Conservation (phyloP, 2,888 invertebrate species). For the Pollenia labialis region DNA sequence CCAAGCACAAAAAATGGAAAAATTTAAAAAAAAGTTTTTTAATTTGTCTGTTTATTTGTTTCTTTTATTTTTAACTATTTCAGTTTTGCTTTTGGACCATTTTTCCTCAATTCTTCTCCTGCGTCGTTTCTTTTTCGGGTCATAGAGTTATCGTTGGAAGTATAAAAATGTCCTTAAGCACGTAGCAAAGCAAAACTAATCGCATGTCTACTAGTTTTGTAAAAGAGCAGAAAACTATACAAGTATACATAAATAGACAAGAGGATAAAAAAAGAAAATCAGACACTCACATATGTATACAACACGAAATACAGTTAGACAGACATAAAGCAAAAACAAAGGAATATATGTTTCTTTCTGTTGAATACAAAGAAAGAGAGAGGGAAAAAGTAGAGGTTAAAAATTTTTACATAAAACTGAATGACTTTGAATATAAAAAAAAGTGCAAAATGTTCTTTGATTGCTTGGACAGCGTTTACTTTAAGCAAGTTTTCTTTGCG, state of each 20-base stretch:
- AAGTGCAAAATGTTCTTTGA: not conserved
- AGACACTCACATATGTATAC: not conserved
- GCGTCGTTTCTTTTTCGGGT: constrained; percentile 52
- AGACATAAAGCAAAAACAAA: constrained; percentile 25
- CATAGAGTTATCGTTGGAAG: constrained; percentile 61
- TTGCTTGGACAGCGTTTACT: no score
- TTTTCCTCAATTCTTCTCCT: not conserved
- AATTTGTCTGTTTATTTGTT: constrained; percentile 55
- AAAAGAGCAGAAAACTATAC: constrained; percentile 33
- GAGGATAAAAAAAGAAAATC: constrained; percentile 37
- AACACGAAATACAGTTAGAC: constrained; percentile 22
- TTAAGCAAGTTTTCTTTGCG: no score
- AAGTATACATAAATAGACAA: constrained; percentile 43
- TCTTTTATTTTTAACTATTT: not conserved
- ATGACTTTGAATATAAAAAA: constrained; percentile 6
- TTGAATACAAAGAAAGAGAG: not conserved
- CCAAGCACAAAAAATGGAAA: not conserved
- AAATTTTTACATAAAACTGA: constrained; percentile 30
- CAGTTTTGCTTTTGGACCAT: constrained; percentile 11
- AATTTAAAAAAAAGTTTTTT: constrained; percentile 25
- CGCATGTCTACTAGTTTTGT: constrained; percentile 62
- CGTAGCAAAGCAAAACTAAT: constrained; percentile 71
- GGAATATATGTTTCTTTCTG: not conserved
- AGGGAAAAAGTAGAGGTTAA: not conserved
- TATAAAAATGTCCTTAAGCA: constrained; percentile 71